These are phyloP conservation scores for Sinotaia quadrata DNA, from an alignment of 2,888 invertebrate species.

Conservation along the genomic window DNA sequence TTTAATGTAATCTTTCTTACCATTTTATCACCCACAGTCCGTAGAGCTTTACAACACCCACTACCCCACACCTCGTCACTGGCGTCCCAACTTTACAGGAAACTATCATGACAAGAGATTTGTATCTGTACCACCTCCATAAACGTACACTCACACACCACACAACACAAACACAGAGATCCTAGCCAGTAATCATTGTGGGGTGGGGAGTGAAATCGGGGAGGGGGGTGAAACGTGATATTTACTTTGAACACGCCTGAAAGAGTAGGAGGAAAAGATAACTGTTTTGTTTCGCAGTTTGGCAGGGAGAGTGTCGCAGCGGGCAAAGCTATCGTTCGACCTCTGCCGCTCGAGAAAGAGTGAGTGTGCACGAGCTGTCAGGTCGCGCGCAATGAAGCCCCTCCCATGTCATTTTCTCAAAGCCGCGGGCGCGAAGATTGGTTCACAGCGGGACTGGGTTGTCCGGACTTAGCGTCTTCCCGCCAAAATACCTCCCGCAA, in stretches of 20 bases:
- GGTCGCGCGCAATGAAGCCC: not conserved
- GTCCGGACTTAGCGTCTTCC: not conserved
- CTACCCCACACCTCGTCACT: too few species aligned
- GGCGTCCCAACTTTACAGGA: too few species aligned
- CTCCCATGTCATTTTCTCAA: not conserved
- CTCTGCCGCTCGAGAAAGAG: not conserved
- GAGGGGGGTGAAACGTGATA: not conserved
- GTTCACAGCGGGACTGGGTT: not conserved
- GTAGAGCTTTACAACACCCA: not conserved
- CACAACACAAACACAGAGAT: too few species aligned
- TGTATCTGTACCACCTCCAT: too few species aligned
- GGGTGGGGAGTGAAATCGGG: constrained; percentile 5
- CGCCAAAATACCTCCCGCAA: constrained; percentile 18
- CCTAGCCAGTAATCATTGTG: too few species aligned
- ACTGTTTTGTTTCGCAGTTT: constrained; percentile 15
- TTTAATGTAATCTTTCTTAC: too few species aligned
- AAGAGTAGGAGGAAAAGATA: constrained; percentile 3
- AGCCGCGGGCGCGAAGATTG: not conserved
- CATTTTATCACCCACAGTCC: too few species aligned
- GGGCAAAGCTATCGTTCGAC: not conserved
- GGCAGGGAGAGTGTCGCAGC: not conserved
- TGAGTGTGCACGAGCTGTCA: not conserved
- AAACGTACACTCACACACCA: too few species aligned
- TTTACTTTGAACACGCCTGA: not conserved
- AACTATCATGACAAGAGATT: too few species aligned